Percentiles rank a stretch among this genome's conserved stretches.
Conservation (phyloP, 1,140 invertebrate genomes). For the Pseudoatta argentina region DNA sequence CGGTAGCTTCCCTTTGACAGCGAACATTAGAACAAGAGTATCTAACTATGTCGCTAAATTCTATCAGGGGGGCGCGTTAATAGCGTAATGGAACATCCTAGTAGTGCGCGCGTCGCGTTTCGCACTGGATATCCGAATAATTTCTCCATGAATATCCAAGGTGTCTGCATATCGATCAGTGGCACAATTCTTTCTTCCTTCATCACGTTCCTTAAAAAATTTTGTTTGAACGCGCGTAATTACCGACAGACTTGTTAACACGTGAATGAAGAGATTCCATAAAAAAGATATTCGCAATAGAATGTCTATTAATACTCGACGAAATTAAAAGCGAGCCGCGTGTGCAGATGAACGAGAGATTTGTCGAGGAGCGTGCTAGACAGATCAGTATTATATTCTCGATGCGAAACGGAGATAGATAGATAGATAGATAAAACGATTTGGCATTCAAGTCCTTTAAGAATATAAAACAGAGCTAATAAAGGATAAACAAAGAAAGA, state of each 20-base stretch:
- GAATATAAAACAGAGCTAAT: no score
- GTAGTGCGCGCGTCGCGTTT: not conserved
- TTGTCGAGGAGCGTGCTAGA: constrained; percentile 12
- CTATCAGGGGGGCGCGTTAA: constrained; percentile 29
- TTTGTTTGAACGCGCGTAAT: constrained; percentile 8
- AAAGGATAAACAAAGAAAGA: no score
- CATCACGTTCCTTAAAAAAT: constrained; percentile 22
- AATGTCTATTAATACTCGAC: constrained; percentile 36
- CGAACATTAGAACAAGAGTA: constrained; percentile 29
- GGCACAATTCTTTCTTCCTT: not conserved
- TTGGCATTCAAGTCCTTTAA: no score
- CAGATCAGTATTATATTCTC: not conserved
- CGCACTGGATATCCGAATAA: constrained; percentile 1
- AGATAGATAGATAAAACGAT: no score
- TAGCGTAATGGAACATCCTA: constrained; percentile 34
- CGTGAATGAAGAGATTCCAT: constrained; percentile 3
- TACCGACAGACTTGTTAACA: not conserved
- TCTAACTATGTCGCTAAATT: constrained; percentile 50
- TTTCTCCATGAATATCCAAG: constrained; percentile 21
- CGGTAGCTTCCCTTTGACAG: constrained; percentile 39
- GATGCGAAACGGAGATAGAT: no score
- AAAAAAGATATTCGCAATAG: constrained; percentile 17
- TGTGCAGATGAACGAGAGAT: constrained; percentile 41
- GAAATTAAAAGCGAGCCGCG: constrained; percentile 40
- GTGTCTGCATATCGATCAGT: not conserved